Percentiles rank a stretch among this genome's conserved stretches.
Evolutionary conservation across 1,140 invertebrate species (phyloP).

Genomic region (Drosophila tsacasi): DNA sequence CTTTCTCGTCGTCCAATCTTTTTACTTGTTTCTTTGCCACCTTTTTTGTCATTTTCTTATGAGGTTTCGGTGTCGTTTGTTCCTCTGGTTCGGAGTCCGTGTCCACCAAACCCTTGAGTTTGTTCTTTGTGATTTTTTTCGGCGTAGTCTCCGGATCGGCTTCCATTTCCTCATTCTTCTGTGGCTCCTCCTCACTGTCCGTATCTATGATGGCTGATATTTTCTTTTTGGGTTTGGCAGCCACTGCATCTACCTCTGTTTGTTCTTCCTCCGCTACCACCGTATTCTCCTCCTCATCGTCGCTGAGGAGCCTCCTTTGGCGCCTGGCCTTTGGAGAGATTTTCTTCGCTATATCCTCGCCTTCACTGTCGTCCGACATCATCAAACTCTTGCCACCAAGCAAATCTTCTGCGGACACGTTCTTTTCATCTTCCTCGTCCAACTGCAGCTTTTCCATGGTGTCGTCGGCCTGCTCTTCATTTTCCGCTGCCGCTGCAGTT

Average conservation of each 20-base stretch:
- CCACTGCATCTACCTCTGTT: not conserved
- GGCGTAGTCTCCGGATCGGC: constrained; percentile 23
- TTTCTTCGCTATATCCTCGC: constrained; percentile 47
- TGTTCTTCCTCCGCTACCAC: not conserved
- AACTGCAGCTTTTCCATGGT: constrained; percentile 70
- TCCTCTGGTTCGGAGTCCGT: not conserved
- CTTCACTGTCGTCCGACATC: constrained; percentile 78
- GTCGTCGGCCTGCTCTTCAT: constrained; percentile 54
- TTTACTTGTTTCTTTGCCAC: constrained; percentile 19
- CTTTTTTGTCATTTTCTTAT: constrained; percentile 45
- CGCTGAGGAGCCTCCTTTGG: constrained; percentile 15
- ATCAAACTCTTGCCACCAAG: constrained; percentile 68
- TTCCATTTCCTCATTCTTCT: not conserved
- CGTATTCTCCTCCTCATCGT: constrained; percentile 7
- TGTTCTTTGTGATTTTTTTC: not conserved
- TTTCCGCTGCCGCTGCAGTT: constrained; percentile 62
- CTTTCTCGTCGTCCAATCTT: constrained; percentile 17
- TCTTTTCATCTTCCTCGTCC: constrained; percentile 74
- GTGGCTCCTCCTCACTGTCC: constrained; percentile 51
- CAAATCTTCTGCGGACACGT: constrained; percentile 71
- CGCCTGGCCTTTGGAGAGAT: constrained; percentile 12
- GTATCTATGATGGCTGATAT: constrained; percentile 50
- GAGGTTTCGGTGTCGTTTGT: not conserved
- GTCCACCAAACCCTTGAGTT: constrained; percentile 25
- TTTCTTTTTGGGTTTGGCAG: constrained; percentile 39